These are phyloP conservation scores for Sardinella longiceps DNA, from an alignment of 2,797 vertebrate species.

Conservation along the genomic window DNA sequence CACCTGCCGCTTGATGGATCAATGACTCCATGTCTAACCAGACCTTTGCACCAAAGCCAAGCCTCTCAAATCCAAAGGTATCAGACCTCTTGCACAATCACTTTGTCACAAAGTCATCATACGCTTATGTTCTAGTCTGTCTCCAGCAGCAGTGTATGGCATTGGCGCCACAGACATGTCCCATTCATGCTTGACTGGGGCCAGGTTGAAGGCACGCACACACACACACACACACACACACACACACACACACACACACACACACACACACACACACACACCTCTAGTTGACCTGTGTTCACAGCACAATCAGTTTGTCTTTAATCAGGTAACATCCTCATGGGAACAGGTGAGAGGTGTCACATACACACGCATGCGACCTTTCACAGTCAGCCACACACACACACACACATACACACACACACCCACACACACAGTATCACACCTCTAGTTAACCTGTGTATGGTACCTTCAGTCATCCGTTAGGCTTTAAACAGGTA, in stretches of 20 bases:
- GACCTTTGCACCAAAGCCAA: background rate
- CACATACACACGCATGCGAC: background rate
- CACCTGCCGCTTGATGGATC: background rate
- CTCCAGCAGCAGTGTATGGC: background rate
- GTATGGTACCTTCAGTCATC: slow-evolving; percentile 49
- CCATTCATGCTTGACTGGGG: background rate
- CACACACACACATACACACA: background rate
- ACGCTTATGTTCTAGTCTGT: background rate
- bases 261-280: background rate
- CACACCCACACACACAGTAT: background rate
- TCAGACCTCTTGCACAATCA: background rate
- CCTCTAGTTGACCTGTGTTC: background rate
- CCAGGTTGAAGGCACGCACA: background rate
- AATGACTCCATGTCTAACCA: background rate
- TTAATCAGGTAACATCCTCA: background rate
- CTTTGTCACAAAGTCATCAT: no score
- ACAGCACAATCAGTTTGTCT: background rate
- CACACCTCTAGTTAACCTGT: slow-evolving; percentile 40
- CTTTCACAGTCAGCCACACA: background rate
- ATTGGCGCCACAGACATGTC: background rate
- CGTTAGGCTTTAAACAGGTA: slow-evolving; percentile 63
- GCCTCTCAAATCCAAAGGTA: background rate
- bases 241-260: background rate
- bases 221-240: background rate
- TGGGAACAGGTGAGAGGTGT: background rate